Base-by-base conservation (phyloP, 2,888 invertebrate genomes). In the Spicauda simplicius region DNA sequence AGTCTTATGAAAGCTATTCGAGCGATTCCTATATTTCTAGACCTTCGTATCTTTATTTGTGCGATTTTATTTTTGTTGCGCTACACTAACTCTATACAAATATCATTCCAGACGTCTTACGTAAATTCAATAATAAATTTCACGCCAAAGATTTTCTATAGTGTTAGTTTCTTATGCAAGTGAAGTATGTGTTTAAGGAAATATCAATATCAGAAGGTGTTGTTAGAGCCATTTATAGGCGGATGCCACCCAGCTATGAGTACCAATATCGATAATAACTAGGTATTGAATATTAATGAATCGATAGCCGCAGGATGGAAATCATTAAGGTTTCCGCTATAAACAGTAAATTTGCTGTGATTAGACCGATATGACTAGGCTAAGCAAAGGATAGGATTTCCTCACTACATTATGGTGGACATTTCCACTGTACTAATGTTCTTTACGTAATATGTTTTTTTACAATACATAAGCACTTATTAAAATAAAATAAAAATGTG, bases 241-340 rank as follows among this genome's bases (percentile, higher is more conserved):
- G 57, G 64, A 57, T 57, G 50, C 57, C 14, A 37, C 45, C 50
- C 63, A 30, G 63, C 55, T 55, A 20, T 57, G 55, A 56, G 45
- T 53, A 56, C 56, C 33, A 41, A 14, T 14, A 30, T 5, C 19
- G 56, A 57, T 64, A 64, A 64, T 57, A 37, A 55, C 54, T 33
- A 37, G 20, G 20, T 57, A 52, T 37, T 64, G 57, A 57, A 57
- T 64, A 64, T 52, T 57, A 57, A 57, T 64, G 20, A 57, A n/a
- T 33, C 18, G 33, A 33, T 19, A 33, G 56, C 37, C 45, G 30
- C 57, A 37, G 64, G 64, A 64, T 64, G 64, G 64, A 64, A 64
- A 58, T 64, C 57, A 16, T 64, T 64, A 58, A 18, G 18, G 33
- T 64, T 52, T 64, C 64, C 64, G 50, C 52, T 12, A 25, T 64